Evolutionary conservation across 1,140 invertebrate genomes (phyloP).

Genomic region (Muscidifurax raptorellus): DNA sequence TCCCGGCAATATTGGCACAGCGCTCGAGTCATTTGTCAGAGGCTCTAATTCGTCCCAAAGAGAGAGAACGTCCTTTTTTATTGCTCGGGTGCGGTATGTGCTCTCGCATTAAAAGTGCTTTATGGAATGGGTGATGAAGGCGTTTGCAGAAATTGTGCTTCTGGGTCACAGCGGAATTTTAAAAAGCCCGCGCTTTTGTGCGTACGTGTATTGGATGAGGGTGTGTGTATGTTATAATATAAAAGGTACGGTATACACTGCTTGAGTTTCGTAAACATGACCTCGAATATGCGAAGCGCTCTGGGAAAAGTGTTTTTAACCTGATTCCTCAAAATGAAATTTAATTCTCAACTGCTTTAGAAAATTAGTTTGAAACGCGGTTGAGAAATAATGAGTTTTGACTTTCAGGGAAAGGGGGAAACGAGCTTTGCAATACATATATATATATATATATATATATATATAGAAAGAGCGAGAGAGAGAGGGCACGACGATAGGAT

Average conservation of each 20-base stretch:
- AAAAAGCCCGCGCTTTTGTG: slow-evolving; percentile 13
- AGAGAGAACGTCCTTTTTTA: neutral
- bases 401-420: too few relatives aligned
- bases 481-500: too few relatives aligned
- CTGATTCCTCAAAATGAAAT: neutral
- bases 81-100: neutral
- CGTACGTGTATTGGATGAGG: slow-evolving; percentile 3
- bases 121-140: neutral
- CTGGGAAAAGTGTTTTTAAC: neutral
- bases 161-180: slow-evolving; percentile 39
- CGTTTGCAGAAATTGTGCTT: slow-evolving; percentile 8
- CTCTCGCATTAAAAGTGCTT: neutral
- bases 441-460: too few relatives aligned
- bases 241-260: neutral
- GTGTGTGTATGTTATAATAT: neutral
- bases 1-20: neutral
- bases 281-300: neutral
- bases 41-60: neutral
- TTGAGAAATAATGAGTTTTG: too few relatives aligned
- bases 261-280: slow-evolving; percentile 29
- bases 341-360: neutral
- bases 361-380: too few relatives aligned
- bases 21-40: neutral
- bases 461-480: too few relatives aligned
- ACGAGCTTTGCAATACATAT: too few relatives aligned